Conservation (phyloP, 2,888 invertebrate genomes). For the Incurvaria masculella region DNA sequence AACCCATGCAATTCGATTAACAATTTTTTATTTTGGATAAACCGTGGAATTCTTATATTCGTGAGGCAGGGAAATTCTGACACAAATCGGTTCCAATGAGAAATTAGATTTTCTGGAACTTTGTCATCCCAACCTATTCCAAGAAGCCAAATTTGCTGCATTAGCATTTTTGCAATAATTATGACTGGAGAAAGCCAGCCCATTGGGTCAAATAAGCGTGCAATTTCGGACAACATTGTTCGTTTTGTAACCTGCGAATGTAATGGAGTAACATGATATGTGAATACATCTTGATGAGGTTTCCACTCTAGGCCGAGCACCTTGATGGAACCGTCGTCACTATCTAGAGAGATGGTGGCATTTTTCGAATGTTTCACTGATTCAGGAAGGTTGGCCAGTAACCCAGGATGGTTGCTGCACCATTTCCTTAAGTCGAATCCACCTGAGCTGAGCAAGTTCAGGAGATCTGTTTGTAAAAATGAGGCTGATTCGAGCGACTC, state of each 20-base stretch:
- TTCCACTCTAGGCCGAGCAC: too few species aligned
- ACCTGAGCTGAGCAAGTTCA: too few species aligned
- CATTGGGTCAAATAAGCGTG: slow-evolving; percentile 11
- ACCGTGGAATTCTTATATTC: background rate
- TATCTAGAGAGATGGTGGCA: too few species aligned
- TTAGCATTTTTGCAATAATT: background rate
- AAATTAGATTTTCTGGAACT: background rate
- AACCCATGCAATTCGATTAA: slow-evolving; percentile 5
- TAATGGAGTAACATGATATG: too few species aligned
- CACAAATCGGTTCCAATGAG: background rate
- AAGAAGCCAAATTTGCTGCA: background rate
- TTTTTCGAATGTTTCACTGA: too few species aligned
- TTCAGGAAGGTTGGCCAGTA: too few species aligned
- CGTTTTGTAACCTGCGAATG: slow-evolving; percentile 4
- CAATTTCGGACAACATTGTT: slow-evolving; percentile 6
- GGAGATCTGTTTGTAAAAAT: slow-evolving; percentile 9
- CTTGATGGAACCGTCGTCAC: background rate
- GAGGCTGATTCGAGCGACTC: background rate
- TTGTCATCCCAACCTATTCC: background rate
- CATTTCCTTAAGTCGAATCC: background rate
- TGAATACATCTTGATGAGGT: too few species aligned
- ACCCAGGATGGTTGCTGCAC: slow-evolving; percentile 6
- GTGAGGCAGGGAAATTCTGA: background rate
- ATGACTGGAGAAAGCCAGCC: slow-evolving; percentile 10
- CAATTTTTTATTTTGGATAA: background rate